Percentiles rank a stretch among this genome's conserved stretches.
Evolutionary conservation across 2,888 invertebrate genomes (phyloP).

Genomic region (Phortica magna): DNA sequence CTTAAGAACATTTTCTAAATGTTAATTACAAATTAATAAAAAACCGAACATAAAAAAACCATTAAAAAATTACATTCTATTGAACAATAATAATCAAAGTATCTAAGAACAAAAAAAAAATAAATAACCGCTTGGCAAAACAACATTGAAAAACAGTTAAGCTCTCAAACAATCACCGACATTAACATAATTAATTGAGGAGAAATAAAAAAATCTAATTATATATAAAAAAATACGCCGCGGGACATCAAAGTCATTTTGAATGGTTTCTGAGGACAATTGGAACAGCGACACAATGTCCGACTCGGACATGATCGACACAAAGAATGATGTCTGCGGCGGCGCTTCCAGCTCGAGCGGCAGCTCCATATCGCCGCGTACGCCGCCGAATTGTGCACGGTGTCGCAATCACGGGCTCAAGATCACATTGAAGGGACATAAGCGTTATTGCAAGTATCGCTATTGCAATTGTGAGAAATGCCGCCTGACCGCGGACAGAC

Average conservation of each 20-base stretch:
- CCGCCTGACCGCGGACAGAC: constrained; percentile 90
- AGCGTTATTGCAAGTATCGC: constrained; percentile 92
- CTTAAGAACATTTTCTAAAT: too few species aligned
- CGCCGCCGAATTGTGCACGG: constrained; percentile 94
- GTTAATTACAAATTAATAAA: too few species aligned
- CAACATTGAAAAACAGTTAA: too few species aligned
- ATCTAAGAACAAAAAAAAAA: too few species aligned
- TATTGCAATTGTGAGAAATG: constrained; percentile 93
- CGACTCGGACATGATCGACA: constrained; percentile 80
- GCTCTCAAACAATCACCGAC: too few species aligned
- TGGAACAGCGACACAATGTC: constrained; percentile 78
- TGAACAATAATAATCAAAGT: too few species aligned
- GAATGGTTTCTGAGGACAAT: constrained; percentile 77
- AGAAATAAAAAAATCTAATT: too few species aligned
- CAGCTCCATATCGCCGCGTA: constrained; percentile 84
- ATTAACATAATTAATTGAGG: too few species aligned
- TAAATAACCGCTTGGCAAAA: too few species aligned
- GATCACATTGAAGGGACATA: constrained; percentile 93
- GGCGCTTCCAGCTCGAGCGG: constrained; percentile 79
- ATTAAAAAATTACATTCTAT: too few species aligned
- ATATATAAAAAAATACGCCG: neutral
- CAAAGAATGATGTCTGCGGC: constrained; percentile 79
- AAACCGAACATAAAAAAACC: too few species aligned
- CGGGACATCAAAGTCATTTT: constrained; percentile 47
- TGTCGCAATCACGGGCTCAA: constrained; percentile 95